Conservation (phyloP, 2,113 vertebrate genomes). For the Rostratula benghalensis region DNA sequence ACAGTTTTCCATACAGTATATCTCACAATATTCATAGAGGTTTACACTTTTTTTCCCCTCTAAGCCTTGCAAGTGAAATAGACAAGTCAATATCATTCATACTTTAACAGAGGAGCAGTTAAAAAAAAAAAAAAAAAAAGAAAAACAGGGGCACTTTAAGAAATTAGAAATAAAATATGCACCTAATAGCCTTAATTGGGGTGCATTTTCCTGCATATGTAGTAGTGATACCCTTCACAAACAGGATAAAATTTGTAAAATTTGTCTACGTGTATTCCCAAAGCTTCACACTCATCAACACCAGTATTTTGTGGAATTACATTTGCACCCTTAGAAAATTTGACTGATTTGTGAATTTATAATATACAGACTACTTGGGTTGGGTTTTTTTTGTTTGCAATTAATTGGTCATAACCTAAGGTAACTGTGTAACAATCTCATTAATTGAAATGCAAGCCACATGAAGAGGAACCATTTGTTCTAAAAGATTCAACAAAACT, state of each 20-base stretch:
- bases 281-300: background rate
- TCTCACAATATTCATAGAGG: background rate
- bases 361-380: background rate
- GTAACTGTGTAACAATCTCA: background rate
- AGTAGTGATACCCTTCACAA: background rate
- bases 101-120: background rate
- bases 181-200: background rate
- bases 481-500: background rate
- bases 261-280: background rate
- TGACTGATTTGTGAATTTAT: background rate
- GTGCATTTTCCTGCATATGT: background rate
- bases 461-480: background rate
- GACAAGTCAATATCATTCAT: background rate
- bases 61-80: background rate
- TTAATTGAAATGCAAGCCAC: background rate
- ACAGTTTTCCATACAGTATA: background rate
- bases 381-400: background rate
- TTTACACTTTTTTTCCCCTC: background rate
- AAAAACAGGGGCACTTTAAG: background rate
- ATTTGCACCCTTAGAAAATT: background rate
- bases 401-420: background rate
- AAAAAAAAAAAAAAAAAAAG: background rate
- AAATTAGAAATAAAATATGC: background rate
- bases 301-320: background rate
- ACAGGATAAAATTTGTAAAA: background rate